These are phyloP conservation scores for Alfaro cultratus DNA, from an alignment of 2,797 vertebrate genomes.

Conservation along the genomic window DNA sequence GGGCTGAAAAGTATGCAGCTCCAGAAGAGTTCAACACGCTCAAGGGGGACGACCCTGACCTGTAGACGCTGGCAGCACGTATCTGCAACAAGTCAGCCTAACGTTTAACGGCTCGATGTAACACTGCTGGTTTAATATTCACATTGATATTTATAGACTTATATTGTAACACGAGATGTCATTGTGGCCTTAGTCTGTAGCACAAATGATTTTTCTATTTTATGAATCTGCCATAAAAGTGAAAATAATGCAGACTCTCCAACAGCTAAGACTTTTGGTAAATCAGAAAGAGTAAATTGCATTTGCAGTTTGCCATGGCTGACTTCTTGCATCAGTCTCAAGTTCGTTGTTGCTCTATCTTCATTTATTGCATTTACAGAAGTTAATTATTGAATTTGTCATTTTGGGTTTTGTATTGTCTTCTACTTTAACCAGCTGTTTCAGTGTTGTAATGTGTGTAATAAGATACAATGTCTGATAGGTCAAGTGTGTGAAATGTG, in stretches of 20 bases:
- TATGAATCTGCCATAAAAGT: not conserved
- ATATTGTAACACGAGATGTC: not conserved
- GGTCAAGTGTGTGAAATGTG: not conserved
- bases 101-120: not conserved
- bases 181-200: slow-evolving; percentile 3
- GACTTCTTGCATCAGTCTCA: not conserved
- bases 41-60: slow-evolving; percentile 88
- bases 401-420: not conserved
- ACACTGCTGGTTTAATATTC: not conserved
- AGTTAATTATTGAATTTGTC: not conserved
- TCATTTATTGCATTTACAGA: not conserved
- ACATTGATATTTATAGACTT: not conserved
- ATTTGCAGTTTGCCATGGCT: not conserved
- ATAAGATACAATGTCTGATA: not conserved
- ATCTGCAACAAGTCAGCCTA: not conserved
- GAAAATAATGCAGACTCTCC: not conserved
- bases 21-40: slow-evolving; percentile 90
- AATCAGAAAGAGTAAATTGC: not conserved
- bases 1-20: slow-evolving; percentile 83
- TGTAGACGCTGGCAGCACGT: slow-evolving; percentile 70
- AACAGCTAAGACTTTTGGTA: not conserved
- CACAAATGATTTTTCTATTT: not conserved
- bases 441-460: not conserved
- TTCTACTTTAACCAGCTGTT: not conserved
- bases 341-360: not conserved